phyloP scores from a whole-genome alignment of 1,140 invertebrate species.

The Bombus huntii region DNA sequence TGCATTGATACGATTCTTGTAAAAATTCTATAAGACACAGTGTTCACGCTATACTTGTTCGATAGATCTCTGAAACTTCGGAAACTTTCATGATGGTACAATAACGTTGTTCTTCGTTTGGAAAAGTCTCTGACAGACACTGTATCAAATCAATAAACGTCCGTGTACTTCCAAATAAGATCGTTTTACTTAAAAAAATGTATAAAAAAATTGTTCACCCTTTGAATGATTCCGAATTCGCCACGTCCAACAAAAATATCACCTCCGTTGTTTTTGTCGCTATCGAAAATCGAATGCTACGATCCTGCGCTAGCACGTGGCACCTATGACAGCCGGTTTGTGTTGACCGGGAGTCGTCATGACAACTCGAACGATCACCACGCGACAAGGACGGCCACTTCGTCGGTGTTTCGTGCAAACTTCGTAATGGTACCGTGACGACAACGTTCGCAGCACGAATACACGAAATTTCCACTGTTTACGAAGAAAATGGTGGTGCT shows the following conservation, averaged over 20 bases:
- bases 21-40: too few species aligned
- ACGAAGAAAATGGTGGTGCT: conserved; percentile 72
- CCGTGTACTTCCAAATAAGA: too few species aligned
- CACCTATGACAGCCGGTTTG: conserved; percentile 42
- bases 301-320: conserved; percentile 23
- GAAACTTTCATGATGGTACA: too few species aligned
- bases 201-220: not conserved
- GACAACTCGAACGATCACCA: conserved; percentile 52
- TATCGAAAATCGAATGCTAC: not conserved
- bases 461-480: not conserved
- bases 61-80: too few species aligned
- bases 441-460: not conserved
- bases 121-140: too few species aligned
- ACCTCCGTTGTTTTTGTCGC: not conserved
- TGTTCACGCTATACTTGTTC: too few species aligned
- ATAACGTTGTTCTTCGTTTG: too few species aligned
- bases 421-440: not conserved
- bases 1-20: too few species aligned
- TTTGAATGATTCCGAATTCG: not conserved
- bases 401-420: not conserved
- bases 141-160: too few species aligned
- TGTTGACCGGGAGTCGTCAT: conserved; percentile 48
- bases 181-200: not conserved
- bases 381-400: not conserved
- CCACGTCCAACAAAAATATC: not conserved